A percentile compares a stretch with the other conserved stretches of the same genome.
Conservation (phyloP, 2,888 invertebrate genomes). For the Drosophila pseudotakahashii region DNA sequence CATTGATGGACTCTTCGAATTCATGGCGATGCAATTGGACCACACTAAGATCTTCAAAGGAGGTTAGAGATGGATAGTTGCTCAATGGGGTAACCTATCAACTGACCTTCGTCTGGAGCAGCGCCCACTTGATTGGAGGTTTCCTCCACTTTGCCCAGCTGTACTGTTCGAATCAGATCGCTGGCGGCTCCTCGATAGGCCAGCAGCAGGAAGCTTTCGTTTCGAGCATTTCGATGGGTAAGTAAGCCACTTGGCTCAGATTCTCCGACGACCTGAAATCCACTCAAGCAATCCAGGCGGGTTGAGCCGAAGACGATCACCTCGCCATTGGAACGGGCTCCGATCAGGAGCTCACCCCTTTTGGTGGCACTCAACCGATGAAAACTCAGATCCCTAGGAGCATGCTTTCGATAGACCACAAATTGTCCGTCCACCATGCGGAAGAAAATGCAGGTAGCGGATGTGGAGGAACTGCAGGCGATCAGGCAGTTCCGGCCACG, state of each 20-base stretch:
- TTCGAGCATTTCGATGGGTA: slow-evolving; percentile 61
- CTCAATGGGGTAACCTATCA: no score
- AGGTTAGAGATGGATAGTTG: no score
- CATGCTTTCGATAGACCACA: slow-evolving; percentile 64
- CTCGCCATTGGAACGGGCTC: slow-evolving; percentile 64
- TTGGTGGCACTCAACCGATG: slow-evolving; percentile 59
- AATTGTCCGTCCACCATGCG: slow-evolving; percentile 79
- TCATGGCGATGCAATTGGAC: slow-evolving; percentile 74
- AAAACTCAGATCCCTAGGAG: slow-evolving; percentile 70
- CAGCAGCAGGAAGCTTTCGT: slow-evolving; percentile 72
- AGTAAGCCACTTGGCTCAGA: slow-evolving; percentile 60
- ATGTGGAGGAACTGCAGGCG: slow-evolving; percentile 57
- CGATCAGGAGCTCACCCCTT: slow-evolving; percentile 67
- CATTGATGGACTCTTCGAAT: slow-evolving; percentile 71
- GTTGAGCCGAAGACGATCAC: slow-evolving; percentile 73
- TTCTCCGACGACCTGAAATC: slow-evolving; percentile 55
- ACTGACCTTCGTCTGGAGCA: slow-evolving; percentile 51
- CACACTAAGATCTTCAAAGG: slow-evolving; percentile 55
- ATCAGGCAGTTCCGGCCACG: slow-evolving; percentile 74
- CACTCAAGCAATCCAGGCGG: slow-evolving; percentile 79
- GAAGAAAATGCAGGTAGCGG: slow-evolving; percentile 65
- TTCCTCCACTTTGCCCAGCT: slow-evolving; percentile 58
- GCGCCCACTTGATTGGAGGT: slow-evolving; percentile 30
- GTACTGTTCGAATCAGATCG: slow-evolving; percentile 72
- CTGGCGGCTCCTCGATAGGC: slow-evolving; percentile 50